A percentile compares a stretch with the other conserved stretches of the same genome.
Evolutionary conservation across 1,140 invertebrate species (phyloP).

Genomic region (Nixonia krombeini): DNA sequence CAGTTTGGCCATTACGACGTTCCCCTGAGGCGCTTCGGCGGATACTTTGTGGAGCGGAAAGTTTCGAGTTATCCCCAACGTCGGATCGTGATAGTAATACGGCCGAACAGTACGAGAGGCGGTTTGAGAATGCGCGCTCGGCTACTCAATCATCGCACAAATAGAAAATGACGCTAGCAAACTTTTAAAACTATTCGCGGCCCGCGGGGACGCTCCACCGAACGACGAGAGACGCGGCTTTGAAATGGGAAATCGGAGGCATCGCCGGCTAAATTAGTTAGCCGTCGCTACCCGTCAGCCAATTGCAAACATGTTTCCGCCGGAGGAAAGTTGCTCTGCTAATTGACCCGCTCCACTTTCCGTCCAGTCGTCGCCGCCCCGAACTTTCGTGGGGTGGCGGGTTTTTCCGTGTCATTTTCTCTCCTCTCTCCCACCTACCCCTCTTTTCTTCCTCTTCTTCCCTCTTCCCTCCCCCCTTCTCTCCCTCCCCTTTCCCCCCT

Average conservation of each 20-base stretch:
- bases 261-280: slow-evolving; percentile 8
- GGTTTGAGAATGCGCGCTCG: slow-evolving; percentile 25
- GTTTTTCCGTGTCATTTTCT: background rate
- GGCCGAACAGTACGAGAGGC: slow-evolving; percentile 17
- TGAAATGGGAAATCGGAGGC: background rate
- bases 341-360: slow-evolving; percentile 32
- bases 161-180: slow-evolving; percentile 44
- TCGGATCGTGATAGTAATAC: slow-evolving; percentile 43
- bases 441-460: background rate
- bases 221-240: background rate
- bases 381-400: too few species aligned
- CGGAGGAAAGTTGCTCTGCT: slow-evolving; percentile 17
- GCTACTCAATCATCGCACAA: slow-evolving; percentile 40
- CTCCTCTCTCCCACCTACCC: slow-evolving; percentile 7
- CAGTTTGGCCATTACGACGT: slow-evolving; percentile 46
- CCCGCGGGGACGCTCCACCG: background rate
- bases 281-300: background rate
- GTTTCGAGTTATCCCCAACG: slow-evolving; percentile 39
- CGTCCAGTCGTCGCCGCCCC: slow-evolving; percentile 2
- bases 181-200: slow-evolving; percentile 36
- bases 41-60: slow-evolving; percentile 27
- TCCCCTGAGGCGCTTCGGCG: slow-evolving; percentile 26
- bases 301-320: slow-evolving; percentile 16
- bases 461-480: background rate
- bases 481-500: too few species aligned